A percentile compares a stretch with the other conserved stretches of the same genome.
These are phyloP conservation scores for Scomber scombrus DNA, from an alignment of 2,113 vertebrate species.

Conservation along the genomic window DNA sequence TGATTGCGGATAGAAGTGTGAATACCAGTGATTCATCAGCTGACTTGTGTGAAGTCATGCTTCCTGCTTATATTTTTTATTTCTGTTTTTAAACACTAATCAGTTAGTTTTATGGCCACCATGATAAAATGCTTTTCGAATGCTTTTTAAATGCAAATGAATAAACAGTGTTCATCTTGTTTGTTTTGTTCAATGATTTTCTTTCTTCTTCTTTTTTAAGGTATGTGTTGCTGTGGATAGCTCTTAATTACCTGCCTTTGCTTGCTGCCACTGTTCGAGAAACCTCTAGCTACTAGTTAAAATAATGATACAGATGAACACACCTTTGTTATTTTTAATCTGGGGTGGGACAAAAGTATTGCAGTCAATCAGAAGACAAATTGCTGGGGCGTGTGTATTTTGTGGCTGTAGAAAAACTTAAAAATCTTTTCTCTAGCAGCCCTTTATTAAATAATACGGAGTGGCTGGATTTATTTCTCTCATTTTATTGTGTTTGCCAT, in stretches of 20 bases:
- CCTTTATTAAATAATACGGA: too few species aligned
- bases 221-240: not conserved
- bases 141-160: not conserved
- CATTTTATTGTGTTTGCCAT: too few species aligned
- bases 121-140: not conserved
- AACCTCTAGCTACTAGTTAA: not conserved
- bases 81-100: too few species aligned
- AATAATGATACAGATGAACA: too few species aligned
- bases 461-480: too few species aligned
- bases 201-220: not conserved
- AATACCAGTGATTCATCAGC: constrained; percentile 13
- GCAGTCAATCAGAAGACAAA: too few species aligned
- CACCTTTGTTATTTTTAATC: too few species aligned
- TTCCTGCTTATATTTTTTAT: not conserved
- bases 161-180: not conserved
- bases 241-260: rapidly evolving
- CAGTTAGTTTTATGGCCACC: not conserved
- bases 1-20: not conserved
- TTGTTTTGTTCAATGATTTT: not conserved
- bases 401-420: too few species aligned
- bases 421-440: too few species aligned
- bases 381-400: too few species aligned
- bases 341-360: too few species aligned
- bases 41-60: constrained; percentile 9
- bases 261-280: not conserved